These are phyloP conservation scores for Dilophus febrilis DNA, from an alignment of 2,888 invertebrate genomes.

Conservation along the genomic window DNA sequence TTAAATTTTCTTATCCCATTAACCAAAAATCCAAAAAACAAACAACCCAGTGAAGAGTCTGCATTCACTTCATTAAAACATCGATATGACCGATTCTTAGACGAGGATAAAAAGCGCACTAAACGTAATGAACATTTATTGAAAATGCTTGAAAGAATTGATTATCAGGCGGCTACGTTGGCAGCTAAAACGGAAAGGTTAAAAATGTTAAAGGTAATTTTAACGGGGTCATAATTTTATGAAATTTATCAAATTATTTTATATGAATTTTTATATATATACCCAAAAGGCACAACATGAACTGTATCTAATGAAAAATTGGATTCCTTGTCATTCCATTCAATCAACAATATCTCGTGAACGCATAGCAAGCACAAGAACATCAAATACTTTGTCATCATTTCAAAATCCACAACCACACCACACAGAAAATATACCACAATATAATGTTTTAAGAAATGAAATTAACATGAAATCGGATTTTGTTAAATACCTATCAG, in stretches of 20 bases:
- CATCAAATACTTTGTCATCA: background rate
- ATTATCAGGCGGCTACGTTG: constrained; percentile 36
- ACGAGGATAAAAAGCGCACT: constrained; percentile 39
- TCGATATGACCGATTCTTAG: constrained; percentile 31
- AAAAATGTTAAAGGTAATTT: constrained; percentile 33
- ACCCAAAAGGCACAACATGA: constrained; percentile 1
- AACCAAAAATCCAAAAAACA: no score
- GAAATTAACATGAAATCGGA: constrained; percentile 1
- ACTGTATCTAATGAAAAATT: constrained; percentile 1
- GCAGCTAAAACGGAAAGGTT: constrained; percentile 41
- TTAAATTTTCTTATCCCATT: no score
- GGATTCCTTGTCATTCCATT: background rate
- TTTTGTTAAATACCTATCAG: constrained; percentile 2
- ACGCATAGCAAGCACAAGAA: background rate
- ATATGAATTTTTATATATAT: background rate
- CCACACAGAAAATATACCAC: background rate
- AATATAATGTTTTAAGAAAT: no score
- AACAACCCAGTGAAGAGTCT: constrained; percentile 10
- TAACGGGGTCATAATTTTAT: background rate
- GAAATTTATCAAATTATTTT: background rate
- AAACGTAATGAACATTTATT: constrained; percentile 41
- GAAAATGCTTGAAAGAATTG: constrained; percentile 38
- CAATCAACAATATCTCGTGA: background rate
- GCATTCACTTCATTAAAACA: constrained; percentile 22
- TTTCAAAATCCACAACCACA: background rate